Evolutionary conservation across 2,113 vertebrate species (phyloP).

Genomic region (Neogale vison): DNA sequence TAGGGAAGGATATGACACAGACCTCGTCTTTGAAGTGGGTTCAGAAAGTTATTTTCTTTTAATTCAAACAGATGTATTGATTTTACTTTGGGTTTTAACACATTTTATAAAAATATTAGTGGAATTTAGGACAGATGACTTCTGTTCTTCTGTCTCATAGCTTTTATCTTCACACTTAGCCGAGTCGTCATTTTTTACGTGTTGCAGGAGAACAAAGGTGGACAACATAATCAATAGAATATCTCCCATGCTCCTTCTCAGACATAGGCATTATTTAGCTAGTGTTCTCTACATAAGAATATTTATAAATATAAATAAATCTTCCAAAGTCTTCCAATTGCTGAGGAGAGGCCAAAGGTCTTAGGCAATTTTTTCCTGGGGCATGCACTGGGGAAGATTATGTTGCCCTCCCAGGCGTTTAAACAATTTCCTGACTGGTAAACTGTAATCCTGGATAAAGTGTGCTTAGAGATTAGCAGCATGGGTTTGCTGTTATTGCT

Average conservation of each 20-base stretch:
- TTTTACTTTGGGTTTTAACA: not conserved
- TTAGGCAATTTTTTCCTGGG: not conserved
- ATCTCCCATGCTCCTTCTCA: not conserved
- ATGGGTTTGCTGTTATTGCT: slow-evolving; percentile 39
- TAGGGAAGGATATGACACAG: not conserved
- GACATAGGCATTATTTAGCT: not conserved
- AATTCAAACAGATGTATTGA: not conserved
- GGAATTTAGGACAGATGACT: not conserved
- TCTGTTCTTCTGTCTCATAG: not conserved
- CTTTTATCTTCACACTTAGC: not conserved
- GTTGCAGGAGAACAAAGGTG: not conserved
- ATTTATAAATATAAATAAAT: slow-evolving; percentile 6
- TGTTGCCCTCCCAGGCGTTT: not conserved
- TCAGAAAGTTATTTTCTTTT: not conserved
- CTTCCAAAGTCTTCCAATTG: not conserved
- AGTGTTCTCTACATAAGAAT: not conserved
- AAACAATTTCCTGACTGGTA: slow-evolving; percentile 51
- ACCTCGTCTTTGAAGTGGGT: not conserved
- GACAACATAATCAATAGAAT: not conserved
- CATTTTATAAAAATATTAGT: not conserved
- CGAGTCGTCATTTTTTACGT: not conserved
- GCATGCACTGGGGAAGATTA: not conserved
- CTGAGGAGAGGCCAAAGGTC: not conserved
- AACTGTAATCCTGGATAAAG: slow-evolving; percentile 65
- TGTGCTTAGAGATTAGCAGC: slow-evolving; percentile 58